Evolutionary conservation across 1,140 invertebrate species (phyloP).

Genomic region (Ephestia elutella): DNA sequence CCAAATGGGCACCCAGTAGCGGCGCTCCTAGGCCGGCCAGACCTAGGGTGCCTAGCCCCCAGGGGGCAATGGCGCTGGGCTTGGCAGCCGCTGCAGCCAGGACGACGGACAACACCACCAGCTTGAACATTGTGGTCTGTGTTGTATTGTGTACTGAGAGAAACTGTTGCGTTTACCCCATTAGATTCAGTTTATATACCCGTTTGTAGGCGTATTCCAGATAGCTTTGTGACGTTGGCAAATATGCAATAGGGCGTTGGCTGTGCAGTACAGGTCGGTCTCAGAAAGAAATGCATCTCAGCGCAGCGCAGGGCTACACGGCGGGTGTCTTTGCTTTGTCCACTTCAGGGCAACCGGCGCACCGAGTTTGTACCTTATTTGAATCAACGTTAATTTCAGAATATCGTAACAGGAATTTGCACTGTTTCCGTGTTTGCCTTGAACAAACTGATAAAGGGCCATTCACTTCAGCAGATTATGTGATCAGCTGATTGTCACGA

Average conservation of each 20-base stretch:
- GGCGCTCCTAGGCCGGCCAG: constrained; percentile 24
- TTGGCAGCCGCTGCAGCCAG: constrained; percentile 61
- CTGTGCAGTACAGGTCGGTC: constrained; percentile 29
- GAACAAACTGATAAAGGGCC: constrained; percentile 50
- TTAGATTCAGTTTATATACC: constrained; percentile 50
- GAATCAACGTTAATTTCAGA: constrained; percentile 13
- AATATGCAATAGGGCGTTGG: constrained; percentile 54
- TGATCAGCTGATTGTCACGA: constrained; percentile 1
- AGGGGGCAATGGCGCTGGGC: constrained; percentile 30
- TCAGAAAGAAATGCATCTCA: constrained; percentile 38
- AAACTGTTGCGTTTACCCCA: constrained; percentile 42
- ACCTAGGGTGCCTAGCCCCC: constrained; percentile 18
- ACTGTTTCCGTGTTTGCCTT: constrained; percentile 46
- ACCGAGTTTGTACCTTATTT: constrained; percentile 11
- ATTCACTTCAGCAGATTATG: constrained; percentile 42
- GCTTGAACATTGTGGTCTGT: constrained; percentile 75
- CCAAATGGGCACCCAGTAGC: constrained; percentile 20
- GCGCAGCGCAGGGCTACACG: constrained; percentile 23
- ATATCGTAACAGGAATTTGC: constrained; percentile 17
- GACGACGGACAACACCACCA: constrained; percentile 76
- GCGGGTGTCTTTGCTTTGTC: constrained; percentile 22
- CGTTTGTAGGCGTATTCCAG: constrained; percentile 41
- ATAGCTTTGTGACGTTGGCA: constrained; percentile 53
- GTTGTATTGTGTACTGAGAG: constrained; percentile 45
- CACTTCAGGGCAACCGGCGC: constrained; percentile 5